phyloP scores from a whole-genome alignment of 2,888 invertebrate genomes.

The Unio pictorum region DNA sequence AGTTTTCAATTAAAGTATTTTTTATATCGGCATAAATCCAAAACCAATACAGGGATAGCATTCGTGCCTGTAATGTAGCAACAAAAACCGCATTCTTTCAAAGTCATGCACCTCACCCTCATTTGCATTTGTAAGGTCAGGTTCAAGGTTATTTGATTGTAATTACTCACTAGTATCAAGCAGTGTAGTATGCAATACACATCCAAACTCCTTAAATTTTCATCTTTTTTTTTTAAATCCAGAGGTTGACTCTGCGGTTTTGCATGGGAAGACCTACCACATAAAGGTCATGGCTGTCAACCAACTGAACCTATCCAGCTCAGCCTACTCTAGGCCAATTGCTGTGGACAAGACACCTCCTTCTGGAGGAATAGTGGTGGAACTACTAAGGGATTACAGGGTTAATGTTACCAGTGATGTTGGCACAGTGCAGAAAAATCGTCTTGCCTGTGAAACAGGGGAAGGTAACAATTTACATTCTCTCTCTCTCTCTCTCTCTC shows the following conservation, averaged over 20 bases:
- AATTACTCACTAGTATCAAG: no score
- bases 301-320: slow-evolving; percentile 21
- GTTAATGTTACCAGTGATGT: slow-evolving; percentile 15
- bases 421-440: slow-evolving; percentile 17
- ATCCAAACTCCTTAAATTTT: background rate
- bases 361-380: slow-evolving; percentile 34
- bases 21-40: no score
- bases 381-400: slow-evolving; percentile 30
- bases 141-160: no score
- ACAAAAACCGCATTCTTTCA: no score
- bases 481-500: no score
- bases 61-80: no score
- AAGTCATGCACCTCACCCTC: no score
- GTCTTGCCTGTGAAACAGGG: slow-evolving; percentile 23
- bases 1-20: no score
- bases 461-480: slow-evolving; percentile 20
- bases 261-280: slow-evolving; percentile 27
- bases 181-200: no score
- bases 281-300: slow-evolving; percentile 45
- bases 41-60: no score
- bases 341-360: slow-evolving; percentile 47
- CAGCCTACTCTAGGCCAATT: slow-evolving; percentile 36
- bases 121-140: no score
- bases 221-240: background rate
- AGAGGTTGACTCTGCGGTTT: slow-evolving; percentile 24